Evolutionary conservation across 2,888 invertebrate species (phyloP).

Genomic region (Limnephilus marmoratus): DNA sequence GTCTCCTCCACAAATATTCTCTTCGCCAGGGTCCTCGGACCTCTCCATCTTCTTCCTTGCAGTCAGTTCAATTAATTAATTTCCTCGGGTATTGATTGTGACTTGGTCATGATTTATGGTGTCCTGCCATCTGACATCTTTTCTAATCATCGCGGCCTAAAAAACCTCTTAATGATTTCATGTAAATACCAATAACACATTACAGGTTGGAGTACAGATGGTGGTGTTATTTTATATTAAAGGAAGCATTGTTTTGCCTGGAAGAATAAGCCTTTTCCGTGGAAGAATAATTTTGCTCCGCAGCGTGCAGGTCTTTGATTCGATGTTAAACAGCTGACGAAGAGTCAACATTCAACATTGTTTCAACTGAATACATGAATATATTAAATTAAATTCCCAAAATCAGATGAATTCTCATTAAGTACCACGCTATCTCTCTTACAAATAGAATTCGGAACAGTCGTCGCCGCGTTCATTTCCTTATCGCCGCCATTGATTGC

Average conservation of each 20-base stretch:
- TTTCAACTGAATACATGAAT: neutral
- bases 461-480: conserved; percentile 5
- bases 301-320: neutral
- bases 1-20: neutral
- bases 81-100: no score
- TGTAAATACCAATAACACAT: neutral
- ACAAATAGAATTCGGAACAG: neutral
- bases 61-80: no score
- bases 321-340: neutral
- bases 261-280: no score
- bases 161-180: neutral
- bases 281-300: neutral
- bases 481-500: conserved; percentile 29
- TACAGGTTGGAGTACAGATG: neutral
- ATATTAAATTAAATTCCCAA: neutral
- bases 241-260: neutral
- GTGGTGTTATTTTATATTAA: neutral
- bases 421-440: neutral
- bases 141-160: neutral
- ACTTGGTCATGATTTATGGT: neutral
- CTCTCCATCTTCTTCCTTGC: no score
- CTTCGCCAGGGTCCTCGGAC: neutral
- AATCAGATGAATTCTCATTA: conserved; percentile 25
- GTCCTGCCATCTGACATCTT: neutral
- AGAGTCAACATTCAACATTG: neutral